Conservation (phyloP, 2,113 vertebrate genomes). For the Romanogobio albipinnatus region DNA sequence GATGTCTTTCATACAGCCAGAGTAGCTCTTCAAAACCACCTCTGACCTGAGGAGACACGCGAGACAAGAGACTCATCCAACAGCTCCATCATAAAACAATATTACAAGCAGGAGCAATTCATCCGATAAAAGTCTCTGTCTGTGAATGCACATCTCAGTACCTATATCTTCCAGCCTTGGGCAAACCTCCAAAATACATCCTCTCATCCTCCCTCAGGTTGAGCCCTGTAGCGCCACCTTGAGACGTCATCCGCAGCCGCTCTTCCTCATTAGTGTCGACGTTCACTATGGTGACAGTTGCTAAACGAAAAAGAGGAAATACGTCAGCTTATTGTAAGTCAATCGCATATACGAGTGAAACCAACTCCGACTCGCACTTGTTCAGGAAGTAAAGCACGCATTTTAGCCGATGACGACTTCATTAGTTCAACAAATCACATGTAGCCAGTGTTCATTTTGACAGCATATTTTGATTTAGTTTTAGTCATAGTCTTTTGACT, state of each 20-base stretch:
- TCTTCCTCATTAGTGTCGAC: slow-evolving; percentile 86
- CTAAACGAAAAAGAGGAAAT: slow-evolving; percentile 66
- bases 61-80: slow-evolving; percentile 23
- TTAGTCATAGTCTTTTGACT: too few relatives aligned
- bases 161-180: slow-evolving; percentile 90
- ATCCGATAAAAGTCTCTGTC: not conserved
- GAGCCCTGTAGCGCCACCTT: slow-evolving; percentile 89
- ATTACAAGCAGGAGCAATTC: not conserved
- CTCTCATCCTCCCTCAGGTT: slow-evolving; percentile 90
- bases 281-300: slow-evolving; percentile 87
- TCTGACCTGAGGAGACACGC: slow-evolving; percentile 81
- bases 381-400: too few relatives aligned
- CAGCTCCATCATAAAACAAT: not conserved
- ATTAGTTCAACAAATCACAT: too few relatives aligned
- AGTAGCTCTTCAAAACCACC: slow-evolving; percentile 86
- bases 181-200: slow-evolving; percentile 96
- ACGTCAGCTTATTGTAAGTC: not conserved
- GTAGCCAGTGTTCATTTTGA: too few relatives aligned
- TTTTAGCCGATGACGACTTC: too few relatives aligned
- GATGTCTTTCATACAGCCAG: slow-evolving; percentile 93
- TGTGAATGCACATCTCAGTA: slow-evolving; percentile 59
- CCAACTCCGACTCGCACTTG: too few relatives aligned
- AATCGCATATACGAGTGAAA: not conserved
- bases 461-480: too few relatives aligned
- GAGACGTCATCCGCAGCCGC: slow-evolving; percentile 77